phyloP scores from a whole-genome alignment of 2,888 invertebrate genomes.

The Leucania comma region DNA sequence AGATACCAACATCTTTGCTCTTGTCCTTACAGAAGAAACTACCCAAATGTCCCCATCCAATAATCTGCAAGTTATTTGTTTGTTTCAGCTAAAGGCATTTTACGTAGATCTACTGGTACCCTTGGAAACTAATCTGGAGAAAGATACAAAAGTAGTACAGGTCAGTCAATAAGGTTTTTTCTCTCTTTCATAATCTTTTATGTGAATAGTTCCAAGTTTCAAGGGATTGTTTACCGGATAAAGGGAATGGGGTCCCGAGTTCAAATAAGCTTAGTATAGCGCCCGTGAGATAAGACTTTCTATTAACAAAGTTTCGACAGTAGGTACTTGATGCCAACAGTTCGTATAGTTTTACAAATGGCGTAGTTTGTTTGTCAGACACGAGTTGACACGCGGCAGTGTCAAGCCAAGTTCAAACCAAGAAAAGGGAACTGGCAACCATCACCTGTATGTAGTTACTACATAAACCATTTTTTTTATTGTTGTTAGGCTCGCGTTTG shows the following conservation, averaged over 20 bases:
- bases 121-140: conserved; percentile 97
- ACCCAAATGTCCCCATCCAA: conserved; percentile 61
- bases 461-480: neutral
- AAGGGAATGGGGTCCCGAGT: conserved; percentile 71
- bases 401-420: neutral
- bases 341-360: conserved; percentile 52
- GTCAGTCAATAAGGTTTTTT: conserved; percentile 89
- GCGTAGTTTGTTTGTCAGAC: conserved; percentile 48
- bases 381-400: conserved; percentile 18
- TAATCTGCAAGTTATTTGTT: conserved; percentile 73
- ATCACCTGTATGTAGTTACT: neutral
- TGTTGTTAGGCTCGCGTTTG: no score
- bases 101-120: conserved; percentile 98
- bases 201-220: conserved; percentile 71
- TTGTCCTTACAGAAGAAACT: conserved; percentile 55
- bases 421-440: neutral
- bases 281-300: conserved; percentile 78
- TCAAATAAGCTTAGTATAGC: conserved; percentile 78
- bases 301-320: conserved; percentile 80
- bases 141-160: conserved; percentile 98
- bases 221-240: conserved; percentile 80
- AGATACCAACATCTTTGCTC: conserved; percentile 24
- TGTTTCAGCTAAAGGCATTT: conserved; percentile 96
- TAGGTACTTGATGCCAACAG: conserved; percentile 50
- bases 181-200: conserved; percentile 78